Base-by-base conservation (phyloP, 2,113 vertebrate species). In the Protobothrops flavoviridis region DNA sequence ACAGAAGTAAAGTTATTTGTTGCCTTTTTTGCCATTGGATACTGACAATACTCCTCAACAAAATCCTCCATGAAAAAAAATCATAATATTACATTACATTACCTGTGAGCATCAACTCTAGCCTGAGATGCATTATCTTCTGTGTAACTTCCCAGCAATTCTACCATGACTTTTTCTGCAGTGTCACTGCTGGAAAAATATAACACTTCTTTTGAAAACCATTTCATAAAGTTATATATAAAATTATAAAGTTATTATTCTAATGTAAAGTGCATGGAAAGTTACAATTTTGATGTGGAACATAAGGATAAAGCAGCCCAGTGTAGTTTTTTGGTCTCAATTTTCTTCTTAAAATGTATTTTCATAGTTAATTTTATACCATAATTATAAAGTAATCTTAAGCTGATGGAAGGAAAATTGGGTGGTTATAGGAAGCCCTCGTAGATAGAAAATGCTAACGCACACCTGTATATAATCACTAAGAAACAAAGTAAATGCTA, bases 71-170 rank as follows among this genome's bases (percentile, higher is more conserved):
- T 87, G 15, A 48, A 92, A 81, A 43, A 50, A 50, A 9, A 9
- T 1, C 0, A 1, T 61, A 17, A n/a, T 11, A 90, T 90, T 57
- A 11, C 0, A 13, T 96, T 57, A 11, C 0, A 13, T 96, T 98
- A 99, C 99, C 98, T 99, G 98, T 99, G 99, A 91, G 99, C 99
- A 97, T 99, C 99, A 43, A 99, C 98, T 61, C 99, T 98, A 50
- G 99, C 99, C 97, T 99, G 99, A 93, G 99, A 99, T 93, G 99
- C 99, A 53, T 99, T 99, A 96, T 99, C 99, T 96, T 99, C 99
- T 90, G 99, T 99, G 97, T 99, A 99, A 98, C 99, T 99, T 93
- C 99, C 99, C 94, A 99, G 95, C 8, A 99, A 97, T 95, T 99
- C 99, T 93, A 99, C 99, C 99, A 99, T 99, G 93, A 99, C 98